Base-by-base conservation (phyloP, 1,140 invertebrate species). In the Solenopsis fugax region DNA sequence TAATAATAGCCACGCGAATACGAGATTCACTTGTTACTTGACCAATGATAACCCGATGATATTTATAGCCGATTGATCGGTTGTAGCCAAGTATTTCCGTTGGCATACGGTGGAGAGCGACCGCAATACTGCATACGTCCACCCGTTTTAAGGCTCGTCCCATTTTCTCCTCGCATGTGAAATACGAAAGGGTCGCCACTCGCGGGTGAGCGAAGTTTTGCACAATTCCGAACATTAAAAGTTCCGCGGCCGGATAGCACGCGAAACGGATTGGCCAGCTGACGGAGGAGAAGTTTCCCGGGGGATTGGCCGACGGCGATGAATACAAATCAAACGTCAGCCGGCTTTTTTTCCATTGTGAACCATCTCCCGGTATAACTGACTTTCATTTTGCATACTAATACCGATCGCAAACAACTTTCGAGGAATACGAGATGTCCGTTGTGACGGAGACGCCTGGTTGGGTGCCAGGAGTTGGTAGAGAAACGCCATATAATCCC, bases 251-350 rank as follows among this genome's bases (percentile, higher is more conserved):
- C 7, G 58, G 45, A 41, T 45, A 56, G 41, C 60, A 48, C 60
- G 82, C 29, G 29, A 60, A 60, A 12, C 54, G 80, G 69, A 50
- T 75, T 75, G 80, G 41, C 64, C 62, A 69, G 34, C 67, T 58
- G 80, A 71, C 69, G 54, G 34, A 37, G 60, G n/a, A 45, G 67
- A 88, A 89, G 71, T 85, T 88, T 67, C 13, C 58, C n/a, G n/a
- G 24, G 37, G 45, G 58, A 82, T 62, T n/a, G 56, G 67, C 29
- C 76, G 69, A 72, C 78, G 72, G 50, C 56, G 72, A 89, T 89
- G 88, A 89, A 89, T 89, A 88, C 73, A 75, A 88, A 88, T 89
- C 88, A 88, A 69, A 34, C 34, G 50, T 67, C 73, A 72, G 37
- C 45, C 41, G 78, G 88, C 64, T 41, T 41, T 88, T 85, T 88